phyloP scores from a whole-genome alignment of 2,888 invertebrate genomes.

The Pheosia gnoma region DNA sequence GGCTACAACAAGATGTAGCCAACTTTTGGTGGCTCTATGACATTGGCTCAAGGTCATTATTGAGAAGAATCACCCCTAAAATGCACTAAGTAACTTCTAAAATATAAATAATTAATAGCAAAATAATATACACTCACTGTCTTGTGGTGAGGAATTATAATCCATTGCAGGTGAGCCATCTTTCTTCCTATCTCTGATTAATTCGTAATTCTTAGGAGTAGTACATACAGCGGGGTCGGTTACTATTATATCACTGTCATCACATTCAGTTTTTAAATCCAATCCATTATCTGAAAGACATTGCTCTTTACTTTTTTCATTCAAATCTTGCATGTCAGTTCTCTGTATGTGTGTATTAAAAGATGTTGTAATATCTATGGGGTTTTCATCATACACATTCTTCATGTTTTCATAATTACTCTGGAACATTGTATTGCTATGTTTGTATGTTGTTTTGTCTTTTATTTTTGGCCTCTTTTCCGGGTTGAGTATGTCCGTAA shows the following conservation, averaged over 20 bases:
- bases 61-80: too few relatives aligned
- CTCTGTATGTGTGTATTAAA: conserved; percentile 59
- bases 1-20: too few relatives aligned
- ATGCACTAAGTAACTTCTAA: background rate
- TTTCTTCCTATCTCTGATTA: conserved; percentile 64
- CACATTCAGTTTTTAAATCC: conserved; percentile 77
- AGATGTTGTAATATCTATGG: conserved; percentile 63
- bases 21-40: too few relatives aligned
- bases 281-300: conserved; percentile 51
- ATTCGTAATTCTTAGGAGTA: conserved; percentile 67
- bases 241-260: conserved; percentile 76
- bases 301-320: conserved; percentile 60
- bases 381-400: conserved; percentile 68
- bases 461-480: conserved; percentile 75
- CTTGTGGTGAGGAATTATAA: conserved; percentile 71
- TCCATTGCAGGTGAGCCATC: conserved; percentile 61
- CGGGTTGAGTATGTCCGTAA: conserved; percentile 61
- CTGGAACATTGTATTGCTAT: conserved; percentile 54
- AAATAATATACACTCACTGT: conserved; percentile 65
- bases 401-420: conserved; percentile 65
- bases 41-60: too few relatives aligned
- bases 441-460: conserved; percentile 64
- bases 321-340: conserved; percentile 49
- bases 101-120: conserved; percentile 1
- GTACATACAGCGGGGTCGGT: conserved; percentile 75